Percentiles rank a stretch among this genome's conserved stretches.
These are phyloP conservation scores for Porites cylindrica DNA, from an alignment of 92 coral and sea anemone genomes.

Conservation along the genomic window DNA sequence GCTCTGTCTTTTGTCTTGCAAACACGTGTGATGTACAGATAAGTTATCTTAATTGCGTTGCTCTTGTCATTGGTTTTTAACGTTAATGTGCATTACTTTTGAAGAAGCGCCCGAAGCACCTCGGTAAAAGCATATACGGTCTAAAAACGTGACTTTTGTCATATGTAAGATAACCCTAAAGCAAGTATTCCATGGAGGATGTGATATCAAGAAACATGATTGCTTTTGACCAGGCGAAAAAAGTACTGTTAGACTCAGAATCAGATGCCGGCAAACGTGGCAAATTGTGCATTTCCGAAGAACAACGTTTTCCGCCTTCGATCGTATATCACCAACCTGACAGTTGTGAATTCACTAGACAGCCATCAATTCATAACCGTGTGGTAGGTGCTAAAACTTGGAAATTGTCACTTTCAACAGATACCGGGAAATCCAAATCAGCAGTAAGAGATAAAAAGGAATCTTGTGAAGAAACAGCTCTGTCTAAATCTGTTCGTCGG, in stretches of 20 bases:
- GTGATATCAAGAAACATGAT: not conserved
- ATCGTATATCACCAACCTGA: not conserved
- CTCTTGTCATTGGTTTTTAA: no score
- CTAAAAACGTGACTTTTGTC: not conserved
- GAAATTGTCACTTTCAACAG: not conserved
- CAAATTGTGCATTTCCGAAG: not conserved
- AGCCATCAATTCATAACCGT: not conserved
- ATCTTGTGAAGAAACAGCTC: not conserved
- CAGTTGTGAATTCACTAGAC: not conserved
- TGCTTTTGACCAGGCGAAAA: not conserved
- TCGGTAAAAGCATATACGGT: no score
- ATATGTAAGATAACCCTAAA: not conserved
- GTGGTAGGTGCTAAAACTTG: not conserved
- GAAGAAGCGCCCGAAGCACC: no score
- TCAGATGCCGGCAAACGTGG: not conserved
- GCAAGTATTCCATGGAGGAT: not conserved
- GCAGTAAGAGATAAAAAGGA: no score
- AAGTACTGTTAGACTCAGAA: not conserved
- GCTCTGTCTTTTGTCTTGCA: no score
- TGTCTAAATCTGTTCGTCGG: not conserved
- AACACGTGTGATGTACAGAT: no score
- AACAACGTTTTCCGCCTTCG: not conserved
- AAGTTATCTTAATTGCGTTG: no score
- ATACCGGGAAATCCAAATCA: slow-evolving; percentile 5
- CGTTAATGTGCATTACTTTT: no score